Evolutionary conservation across 1,140 invertebrate genomes (phyloP).

Genomic region (Spodoptera litura): DNA sequence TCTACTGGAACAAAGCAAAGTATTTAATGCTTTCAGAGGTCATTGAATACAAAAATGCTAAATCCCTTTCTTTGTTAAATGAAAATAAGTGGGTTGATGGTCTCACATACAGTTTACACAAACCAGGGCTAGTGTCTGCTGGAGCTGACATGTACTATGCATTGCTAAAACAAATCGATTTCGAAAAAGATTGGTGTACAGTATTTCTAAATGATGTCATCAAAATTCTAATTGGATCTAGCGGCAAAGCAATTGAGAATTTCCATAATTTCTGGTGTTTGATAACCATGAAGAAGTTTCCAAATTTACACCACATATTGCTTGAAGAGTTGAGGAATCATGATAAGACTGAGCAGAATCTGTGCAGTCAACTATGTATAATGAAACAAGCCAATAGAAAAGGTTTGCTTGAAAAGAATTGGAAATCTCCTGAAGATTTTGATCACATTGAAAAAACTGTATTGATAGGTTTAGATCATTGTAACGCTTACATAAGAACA

Average conservation of each 20-base stretch:
- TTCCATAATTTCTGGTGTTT: conserved; percentile 82
- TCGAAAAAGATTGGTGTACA: conserved; percentile 68
- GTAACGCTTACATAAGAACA: conserved; percentile 68
- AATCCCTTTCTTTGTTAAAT: conserved; percentile 49
- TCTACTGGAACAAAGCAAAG: conserved; percentile 84
- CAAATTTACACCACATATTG: conserved; percentile 61
- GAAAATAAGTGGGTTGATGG: conserved; percentile 70
- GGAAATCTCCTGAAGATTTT: conserved; percentile 44
- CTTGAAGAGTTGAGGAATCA: conserved; percentile 57
- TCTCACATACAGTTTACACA: conserved; percentile 75
- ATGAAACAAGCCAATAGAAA: conserved; percentile 77
- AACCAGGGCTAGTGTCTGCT: conserved; percentile 79
- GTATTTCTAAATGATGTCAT: conserved; percentile 67
- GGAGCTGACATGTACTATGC: conserved; percentile 82
- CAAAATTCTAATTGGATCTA: conserved; percentile 59
- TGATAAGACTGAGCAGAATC: conserved; percentile 56
- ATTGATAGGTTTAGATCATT: conserved; percentile 63
- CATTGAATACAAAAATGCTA: conserved; percentile 63
- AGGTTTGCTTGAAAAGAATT: conserved; percentile 65
- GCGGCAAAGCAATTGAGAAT: conserved; percentile 72
- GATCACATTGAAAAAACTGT: conserved; percentile 51
- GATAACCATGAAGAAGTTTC: conserved; percentile 79
- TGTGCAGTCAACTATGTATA: conserved; percentile 70
- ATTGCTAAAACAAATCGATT: conserved; percentile 71
- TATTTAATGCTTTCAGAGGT: conserved; percentile 81